These are phyloP conservation scores for Troides helena DNA, from an alignment of 2,888 invertebrate species.

Conservation along the genomic window DNA sequence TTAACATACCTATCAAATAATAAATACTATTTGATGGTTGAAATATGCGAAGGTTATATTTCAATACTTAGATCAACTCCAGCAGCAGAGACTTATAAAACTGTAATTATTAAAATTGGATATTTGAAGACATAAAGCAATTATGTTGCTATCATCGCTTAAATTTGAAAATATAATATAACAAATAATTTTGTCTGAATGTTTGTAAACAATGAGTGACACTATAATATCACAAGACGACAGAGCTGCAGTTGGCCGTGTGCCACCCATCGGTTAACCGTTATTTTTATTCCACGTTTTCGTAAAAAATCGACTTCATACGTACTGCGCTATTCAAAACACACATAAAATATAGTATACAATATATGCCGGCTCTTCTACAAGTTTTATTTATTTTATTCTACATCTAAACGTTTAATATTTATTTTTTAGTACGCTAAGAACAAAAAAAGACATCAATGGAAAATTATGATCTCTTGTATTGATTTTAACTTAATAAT, in stretches of 20 bases:
- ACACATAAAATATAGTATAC: background rate
- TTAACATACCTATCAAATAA: no score
- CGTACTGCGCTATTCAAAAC: background rate
- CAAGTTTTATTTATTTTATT: background rate
- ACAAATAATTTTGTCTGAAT: conserved; percentile 41
- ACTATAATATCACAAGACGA: conserved; percentile 48
- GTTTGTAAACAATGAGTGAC: conserved; percentile 63
- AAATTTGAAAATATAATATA: background rate
- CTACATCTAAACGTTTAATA: background rate
- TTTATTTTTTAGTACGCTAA: background rate
- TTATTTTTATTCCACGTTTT: background rate
- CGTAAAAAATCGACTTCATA: background rate
- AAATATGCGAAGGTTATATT: no score
- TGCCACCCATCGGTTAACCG: conserved; percentile 50
- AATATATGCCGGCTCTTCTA: background rate
- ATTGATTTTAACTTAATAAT: no score
- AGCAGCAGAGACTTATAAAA: no score
- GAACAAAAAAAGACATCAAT: no score
- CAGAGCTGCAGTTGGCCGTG: conserved; percentile 58
- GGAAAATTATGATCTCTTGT: no score
- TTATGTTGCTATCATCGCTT: background rate
- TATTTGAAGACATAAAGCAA: background rate
- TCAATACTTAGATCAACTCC: no score
- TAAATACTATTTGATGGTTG: no score
- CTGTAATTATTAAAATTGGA: background rate